phyloP scores from a whole-genome alignment of 2,113 vertebrate genomes.

The Silurus glanis region DNA sequence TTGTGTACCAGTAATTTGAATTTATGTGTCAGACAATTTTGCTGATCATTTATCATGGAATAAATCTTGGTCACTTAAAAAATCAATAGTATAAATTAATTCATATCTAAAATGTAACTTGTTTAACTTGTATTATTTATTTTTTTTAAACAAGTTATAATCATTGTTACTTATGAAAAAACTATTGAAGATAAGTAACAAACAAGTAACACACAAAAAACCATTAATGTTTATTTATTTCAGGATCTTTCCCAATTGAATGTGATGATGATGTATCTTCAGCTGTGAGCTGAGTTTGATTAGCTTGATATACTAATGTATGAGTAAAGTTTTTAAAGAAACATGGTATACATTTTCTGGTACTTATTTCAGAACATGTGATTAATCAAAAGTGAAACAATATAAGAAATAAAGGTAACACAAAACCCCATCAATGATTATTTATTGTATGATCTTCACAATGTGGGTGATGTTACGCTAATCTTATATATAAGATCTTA shows the following conservation, averaged over 20 bases:
- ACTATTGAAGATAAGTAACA: too few relatives aligned
- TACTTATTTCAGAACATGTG: not conserved
- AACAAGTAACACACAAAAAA: too few relatives aligned
- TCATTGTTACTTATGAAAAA: too few relatives aligned
- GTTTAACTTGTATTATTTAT: too few relatives aligned
- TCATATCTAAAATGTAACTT: too few relatives aligned
- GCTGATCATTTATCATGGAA: not conserved
- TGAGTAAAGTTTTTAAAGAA: not conserved
- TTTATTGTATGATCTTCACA: not conserved
- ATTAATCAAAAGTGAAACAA: not conserved
- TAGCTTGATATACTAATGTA: too few relatives aligned
- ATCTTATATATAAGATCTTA: not conserved
- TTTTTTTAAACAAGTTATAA: too few relatives aligned
- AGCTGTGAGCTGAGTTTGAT: too few relatives aligned
- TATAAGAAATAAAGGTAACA: not conserved
- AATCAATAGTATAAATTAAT: not conserved
- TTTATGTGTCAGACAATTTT: not conserved
- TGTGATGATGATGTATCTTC: too few relatives aligned
- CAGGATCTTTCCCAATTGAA: too few relatives aligned
- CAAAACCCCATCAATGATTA: not conserved
- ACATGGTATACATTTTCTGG: not conserved
- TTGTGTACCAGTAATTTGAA: not conserved
- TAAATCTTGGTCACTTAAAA: not conserved
- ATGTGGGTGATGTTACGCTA: not conserved
- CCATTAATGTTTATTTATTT: too few relatives aligned